phyloP scores from a whole-genome alignment of 2,888 invertebrate genomes.

The Mesopsocus fuscifrons region DNA sequence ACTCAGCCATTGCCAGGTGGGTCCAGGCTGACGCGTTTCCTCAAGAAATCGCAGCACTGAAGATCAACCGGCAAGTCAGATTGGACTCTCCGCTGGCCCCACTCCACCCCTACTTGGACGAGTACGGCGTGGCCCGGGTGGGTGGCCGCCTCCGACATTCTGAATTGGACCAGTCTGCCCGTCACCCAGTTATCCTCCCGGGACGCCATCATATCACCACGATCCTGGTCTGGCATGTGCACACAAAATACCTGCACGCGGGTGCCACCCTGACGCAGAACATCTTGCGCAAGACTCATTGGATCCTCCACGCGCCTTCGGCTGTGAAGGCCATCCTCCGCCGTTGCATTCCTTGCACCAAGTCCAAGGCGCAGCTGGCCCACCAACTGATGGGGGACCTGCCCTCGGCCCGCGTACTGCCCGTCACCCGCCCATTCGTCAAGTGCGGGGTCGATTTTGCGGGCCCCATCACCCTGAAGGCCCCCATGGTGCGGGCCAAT shows the following conservation, averaged over 20 bases:
- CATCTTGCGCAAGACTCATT: conserved; percentile 25
- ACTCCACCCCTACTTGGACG: not conserved
- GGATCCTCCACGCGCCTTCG: conserved; percentile 17
- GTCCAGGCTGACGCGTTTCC: not conserved
- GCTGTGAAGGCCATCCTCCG: conserved; percentile 8
- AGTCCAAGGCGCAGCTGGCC: conserved; percentile 4
- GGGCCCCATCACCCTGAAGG: conserved; percentile 16
- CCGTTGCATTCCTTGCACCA: conserved; percentile 13
- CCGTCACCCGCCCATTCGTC: conserved; percentile 12
- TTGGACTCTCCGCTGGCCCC: not conserved
- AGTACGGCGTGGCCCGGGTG: not conserved
- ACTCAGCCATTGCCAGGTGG: not conserved
- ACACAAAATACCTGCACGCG: conserved; percentile 3
- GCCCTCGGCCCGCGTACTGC: conserved; percentile 13
- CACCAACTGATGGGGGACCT: conserved; percentile 15
- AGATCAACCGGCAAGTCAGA: not conserved
- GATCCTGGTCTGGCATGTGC: conserved; percentile 10
- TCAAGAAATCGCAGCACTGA: not conserved
- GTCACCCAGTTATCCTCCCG: conserved; percentile 12
- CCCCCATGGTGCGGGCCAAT: conserved; percentile 12
- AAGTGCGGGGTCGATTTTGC: conserved; percentile 16
- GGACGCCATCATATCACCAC: conserved; percentile 10
- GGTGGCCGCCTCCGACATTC: not conserved
- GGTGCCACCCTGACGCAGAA: not conserved
- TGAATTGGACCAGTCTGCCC: not conserved